A percentile compares a stretch with the other conserved stretches of the same genome.
Evolutionary conservation across 2,888 invertebrate species (phyloP).

Genomic region (Sclerodermus sp.): DNA sequence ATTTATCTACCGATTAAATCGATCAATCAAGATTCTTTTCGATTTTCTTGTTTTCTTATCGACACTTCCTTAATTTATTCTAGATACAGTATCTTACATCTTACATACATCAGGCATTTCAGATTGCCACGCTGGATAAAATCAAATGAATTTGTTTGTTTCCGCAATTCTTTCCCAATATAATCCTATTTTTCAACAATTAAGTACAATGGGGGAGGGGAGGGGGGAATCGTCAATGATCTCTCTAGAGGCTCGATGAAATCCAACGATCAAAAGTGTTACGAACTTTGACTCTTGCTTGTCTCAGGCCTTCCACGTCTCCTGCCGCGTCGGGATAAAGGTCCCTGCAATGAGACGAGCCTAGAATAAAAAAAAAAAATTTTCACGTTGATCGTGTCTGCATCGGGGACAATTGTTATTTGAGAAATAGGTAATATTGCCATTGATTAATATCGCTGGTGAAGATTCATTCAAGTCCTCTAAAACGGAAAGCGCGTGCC

Average conservation of each 20-base stretch:
- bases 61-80: too few relatives aligned
- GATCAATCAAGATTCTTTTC: too few relatives aligned
- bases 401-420: not conserved
- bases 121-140: too few relatives aligned
- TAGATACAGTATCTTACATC: too few relatives aligned
- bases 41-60: too few relatives aligned
- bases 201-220: not conserved
- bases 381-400: too few relatives aligned
- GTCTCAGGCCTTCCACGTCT: conserved; percentile 25
- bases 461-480: conserved; percentile 49
- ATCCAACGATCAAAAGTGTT: conserved; percentile 33
- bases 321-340: conserved; percentile 18
- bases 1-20: too few relatives aligned
- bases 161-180: conserved; percentile 1
- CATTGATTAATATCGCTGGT: conserved; percentile 44
- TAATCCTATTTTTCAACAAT: conserved; percentile 1
- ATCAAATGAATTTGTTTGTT: too few relatives aligned
- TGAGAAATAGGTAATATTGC: conserved; percentile 21
- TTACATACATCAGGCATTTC: too few relatives aligned
- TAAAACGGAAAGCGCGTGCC: conserved; percentile 61
- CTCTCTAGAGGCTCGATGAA: too few relatives aligned
- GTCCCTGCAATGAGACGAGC: conserved; percentile 41
- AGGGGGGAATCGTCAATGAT: conserved; percentile 1
- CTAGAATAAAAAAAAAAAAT: too few relatives aligned
- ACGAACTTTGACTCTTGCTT: conserved; percentile 30